Base-by-base conservation (phyloP, 2,888 invertebrate species). In the Volucella inanis region DNA sequence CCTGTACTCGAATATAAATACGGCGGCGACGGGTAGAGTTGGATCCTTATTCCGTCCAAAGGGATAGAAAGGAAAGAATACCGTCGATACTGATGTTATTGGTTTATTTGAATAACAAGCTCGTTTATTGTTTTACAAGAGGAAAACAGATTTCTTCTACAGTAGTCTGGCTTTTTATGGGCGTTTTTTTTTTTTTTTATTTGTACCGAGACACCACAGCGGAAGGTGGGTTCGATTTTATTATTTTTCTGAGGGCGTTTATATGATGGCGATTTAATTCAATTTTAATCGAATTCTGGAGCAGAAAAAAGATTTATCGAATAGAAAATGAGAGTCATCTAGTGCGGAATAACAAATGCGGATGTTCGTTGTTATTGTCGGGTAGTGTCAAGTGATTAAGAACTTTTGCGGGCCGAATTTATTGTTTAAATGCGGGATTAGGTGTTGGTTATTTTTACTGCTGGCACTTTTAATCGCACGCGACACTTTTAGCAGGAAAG, bases 101-200 rank as follows among this genome's bases (percentile, higher is more conserved):
- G 90, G 89, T 90, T 91, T 89, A 89, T 91, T 91, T 90, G 91
- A 91, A 90, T 89, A 91, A 91, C 92, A 91, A 89, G 89, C 89
- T 89, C 90, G 89, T 91, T 92, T 90, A 92, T 91, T 90, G 91
- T 91, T 90, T 90, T 89, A 90, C 90, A 88, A 89, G 87, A 82
- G 74, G 84, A 87, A 82, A 88, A 87, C 88, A 87, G 88, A 88
- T 88, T 89, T 87, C 75, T 86, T 87, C 59, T 75, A 12, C 41
- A 15, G 31, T 18, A 14, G 38, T 52, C 71, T 65, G 65, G 67
- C 45, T 70, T 72, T 62, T 81, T 55, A 74, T 78, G 81, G 75
- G 75, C 70, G 79, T 70, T 71, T 67, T 81, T 47, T 52, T 54
- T n/a, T 47, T 14, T 1, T 22, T 74, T 74, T 71, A 64, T 81